Evolutionary conservation across 2,888 invertebrate genomes (phyloP), one percentile per base, ranked within the genome.

Genomic region (Girardia tigrina): DNA sequence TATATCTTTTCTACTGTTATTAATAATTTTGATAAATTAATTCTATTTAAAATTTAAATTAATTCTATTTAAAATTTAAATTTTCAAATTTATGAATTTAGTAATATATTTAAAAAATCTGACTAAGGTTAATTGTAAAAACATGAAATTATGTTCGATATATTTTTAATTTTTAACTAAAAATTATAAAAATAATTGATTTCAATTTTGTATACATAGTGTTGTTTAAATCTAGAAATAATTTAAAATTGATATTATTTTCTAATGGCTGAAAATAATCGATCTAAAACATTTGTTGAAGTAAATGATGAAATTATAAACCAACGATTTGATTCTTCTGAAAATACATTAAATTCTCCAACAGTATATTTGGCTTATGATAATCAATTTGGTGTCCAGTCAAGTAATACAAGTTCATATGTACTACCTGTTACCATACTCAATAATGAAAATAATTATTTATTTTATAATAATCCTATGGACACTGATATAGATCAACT

Each of bases 391-490:
- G 23, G 23, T 56, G 56, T 56, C n/a, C 56, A 56, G 23, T 4
- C 4, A n/a, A 56, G 23, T 16, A 4, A n/a, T 4, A n/a, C 4
- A 2, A 56, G 56, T 16, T 56, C 56, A 16, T 56, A 56, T 56
- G 56, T 56, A 20, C n/a, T 56, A 56, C 56, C 56, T 4, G 56
- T 56, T 4, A 56, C 56, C 6, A 56, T 56, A 20, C 23, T 56
- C n/a, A 56, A 56, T 56, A 56, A 56, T 56, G 56, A 56, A 12
- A 56, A 56, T 56, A 56, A 56, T 56, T 56, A 56, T 56, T 56
- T 56, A 56, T 56, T 56, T n/a, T 56, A 56, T 23, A 56, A 56
- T n/a, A 56, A 56, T n/a, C 8, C 56, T 20, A 56, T 56, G 6
- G 56, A 56, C n/a, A 56, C 56, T 56, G 56, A 56, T 56, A 12